Conservation (phyloP, 37 sponge, comb jelly and placozoan species). For the Chondrosia reniformis region DNA sequence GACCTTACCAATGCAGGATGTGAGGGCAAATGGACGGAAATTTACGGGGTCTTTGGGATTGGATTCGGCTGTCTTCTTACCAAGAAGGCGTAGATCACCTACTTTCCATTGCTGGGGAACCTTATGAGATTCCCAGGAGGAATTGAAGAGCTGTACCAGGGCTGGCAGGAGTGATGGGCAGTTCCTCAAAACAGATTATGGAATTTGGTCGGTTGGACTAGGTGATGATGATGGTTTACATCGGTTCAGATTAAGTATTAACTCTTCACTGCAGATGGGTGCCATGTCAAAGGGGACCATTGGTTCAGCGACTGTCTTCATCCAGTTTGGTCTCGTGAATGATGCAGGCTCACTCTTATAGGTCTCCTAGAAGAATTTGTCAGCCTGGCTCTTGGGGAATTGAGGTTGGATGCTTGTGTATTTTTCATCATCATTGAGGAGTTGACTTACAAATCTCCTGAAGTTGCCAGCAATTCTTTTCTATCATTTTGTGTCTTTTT, state of each 20-base stretch:
- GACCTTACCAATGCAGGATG: conserved; percentile 9
- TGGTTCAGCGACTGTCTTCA: background rate
- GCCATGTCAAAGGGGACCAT: background rate
- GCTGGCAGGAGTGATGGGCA: conserved; percentile 24
- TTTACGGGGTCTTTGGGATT: background rate
- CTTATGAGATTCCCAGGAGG: background rate
- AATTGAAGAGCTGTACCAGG: background rate
- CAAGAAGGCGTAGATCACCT: conserved; percentile 1
- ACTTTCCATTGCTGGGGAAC: conserved; percentile 19
- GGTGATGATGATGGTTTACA: conserved; percentile 2
- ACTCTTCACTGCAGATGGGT: background rate
- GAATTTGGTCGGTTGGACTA: background rate
- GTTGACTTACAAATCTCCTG: conserved; percentile 11
- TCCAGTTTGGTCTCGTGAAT: background rate
- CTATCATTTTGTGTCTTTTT: background rate
- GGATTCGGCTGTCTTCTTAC: background rate
- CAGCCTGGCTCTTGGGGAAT: background rate
- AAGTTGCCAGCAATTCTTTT: conserved; percentile 10
- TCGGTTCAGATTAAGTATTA: background rate
- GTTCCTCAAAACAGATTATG: conserved; percentile 9
- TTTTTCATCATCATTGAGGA: background rate
- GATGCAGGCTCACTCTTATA: background rate
- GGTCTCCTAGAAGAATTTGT: background rate
- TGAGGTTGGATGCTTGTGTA: background rate
- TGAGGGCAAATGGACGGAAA: conserved; percentile 21